A percentile compares a stretch with the other conserved stretches of the same genome.
Conservation (phyloP, 2,113 vertebrate species). For the Xerus inauris region DNA sequence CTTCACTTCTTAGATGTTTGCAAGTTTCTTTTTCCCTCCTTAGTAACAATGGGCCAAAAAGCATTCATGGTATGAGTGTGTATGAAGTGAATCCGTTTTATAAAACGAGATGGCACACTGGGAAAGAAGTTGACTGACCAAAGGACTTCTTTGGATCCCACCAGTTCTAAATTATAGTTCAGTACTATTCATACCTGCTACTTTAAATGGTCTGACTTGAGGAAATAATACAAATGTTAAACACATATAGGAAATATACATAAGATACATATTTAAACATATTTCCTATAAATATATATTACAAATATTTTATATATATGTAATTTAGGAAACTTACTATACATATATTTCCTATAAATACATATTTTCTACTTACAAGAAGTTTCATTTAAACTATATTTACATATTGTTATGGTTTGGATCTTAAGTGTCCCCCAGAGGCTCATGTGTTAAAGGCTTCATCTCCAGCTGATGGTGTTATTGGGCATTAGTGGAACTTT, state of each 20-base stretch:
- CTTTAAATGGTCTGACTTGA: background rate
- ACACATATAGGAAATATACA: background rate
- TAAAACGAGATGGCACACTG: background rate
- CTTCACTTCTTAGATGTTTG: background rate
- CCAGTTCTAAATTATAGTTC: background rate
- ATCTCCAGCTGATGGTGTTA: background rate
- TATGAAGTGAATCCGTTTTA: background rate
- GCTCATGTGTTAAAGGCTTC: background rate
- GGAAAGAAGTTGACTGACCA: background rate
- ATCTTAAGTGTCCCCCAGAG: background rate
- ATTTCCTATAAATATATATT: background rate
- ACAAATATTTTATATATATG: background rate
- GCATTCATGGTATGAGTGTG: background rate
- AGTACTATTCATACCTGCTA: background rate
- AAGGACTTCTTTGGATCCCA: background rate
- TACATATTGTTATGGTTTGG: background rate
- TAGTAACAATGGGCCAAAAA: background rate
- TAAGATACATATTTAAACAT: background rate
- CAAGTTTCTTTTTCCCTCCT: background rate
- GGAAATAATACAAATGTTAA: conserved; percentile 16
- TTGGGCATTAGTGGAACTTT: background rate
- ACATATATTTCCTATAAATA: background rate
- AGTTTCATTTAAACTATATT: background rate
- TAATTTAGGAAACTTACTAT: background rate
- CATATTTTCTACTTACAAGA: background rate